Evolutionary conservation across 2,888 invertebrate genomes (phyloP), one percentile per base, ranked within the genome.

Genomic region (Clistopyga incitator): DNA sequence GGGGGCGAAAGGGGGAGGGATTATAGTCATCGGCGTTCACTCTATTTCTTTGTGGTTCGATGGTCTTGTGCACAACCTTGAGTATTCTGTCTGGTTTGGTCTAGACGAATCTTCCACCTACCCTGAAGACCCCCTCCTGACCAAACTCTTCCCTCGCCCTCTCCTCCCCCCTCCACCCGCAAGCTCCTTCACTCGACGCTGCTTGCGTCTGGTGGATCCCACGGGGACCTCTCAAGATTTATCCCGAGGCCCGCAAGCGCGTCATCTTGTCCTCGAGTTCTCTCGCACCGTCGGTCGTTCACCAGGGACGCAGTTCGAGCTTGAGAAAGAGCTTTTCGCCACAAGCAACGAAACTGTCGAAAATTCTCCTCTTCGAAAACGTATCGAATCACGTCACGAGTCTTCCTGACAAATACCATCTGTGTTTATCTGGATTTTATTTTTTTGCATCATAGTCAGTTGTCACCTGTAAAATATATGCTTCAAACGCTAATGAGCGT

Each of bases 11-110:
- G 56, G 61, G 10, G 23, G 77, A 78, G 80, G 81, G 83, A 85
- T 87, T 86, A 84, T 86, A 85, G 85, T 84, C 86, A 82, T 81
- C 84, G 86, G 78, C 84, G 84, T 84, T 81, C 84, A 29, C 56
- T 76, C 77, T 34, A 56, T 77, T 76, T 71, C 67, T 54, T 67
- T 52, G 52, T 15, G 34, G 50, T 76, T 64, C 64, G 29, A 78
- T 64, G 47, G 25, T 25, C 67, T 15, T n/a, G 25, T 25, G 47
- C 67, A 47, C 25, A 47, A 50, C 47, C 8, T 25, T 18, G 34
- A 38, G n/a, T 13, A 50, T 29, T 78, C 81, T 72, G 84, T 75
- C 86, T 85, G 83, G 81, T 87, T 84, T 61, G 85, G 86, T 88
- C 88, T 85, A 83, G 88, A 87, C 86, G 70, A 82, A 84, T 86